Evolutionary conservation across 2,113 vertebrate genomes (phyloP).

Genomic region (Hassar affinis): DNA sequence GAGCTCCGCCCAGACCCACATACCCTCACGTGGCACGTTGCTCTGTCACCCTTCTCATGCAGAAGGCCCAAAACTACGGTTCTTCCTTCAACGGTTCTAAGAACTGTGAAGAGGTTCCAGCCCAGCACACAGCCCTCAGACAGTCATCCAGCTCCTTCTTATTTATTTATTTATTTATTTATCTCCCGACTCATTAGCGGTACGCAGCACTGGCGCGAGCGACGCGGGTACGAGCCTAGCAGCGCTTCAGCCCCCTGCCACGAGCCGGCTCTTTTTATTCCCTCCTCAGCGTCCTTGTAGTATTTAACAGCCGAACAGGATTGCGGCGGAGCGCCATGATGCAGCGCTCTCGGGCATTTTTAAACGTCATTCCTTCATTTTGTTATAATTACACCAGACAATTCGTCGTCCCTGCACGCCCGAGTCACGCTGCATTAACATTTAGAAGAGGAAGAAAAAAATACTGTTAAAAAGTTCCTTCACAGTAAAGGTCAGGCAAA

Average conservation of each 20-base stretch:
- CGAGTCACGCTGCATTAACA: conserved; percentile 2
- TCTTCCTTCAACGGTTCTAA: too few species aligned
- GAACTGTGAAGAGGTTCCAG: too few species aligned
- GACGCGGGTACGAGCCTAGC: too few species aligned
- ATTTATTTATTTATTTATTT: too few species aligned
- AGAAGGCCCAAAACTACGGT: too few species aligned
- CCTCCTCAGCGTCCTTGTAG: conserved; percentile 17
- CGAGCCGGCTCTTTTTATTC: background rate
- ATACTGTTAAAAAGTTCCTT: background rate
- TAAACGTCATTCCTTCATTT: conserved; percentile 3
- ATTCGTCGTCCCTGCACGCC: background rate
- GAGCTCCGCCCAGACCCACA: too few species aligned
- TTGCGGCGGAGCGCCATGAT: background rate
- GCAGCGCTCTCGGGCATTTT: background rate
- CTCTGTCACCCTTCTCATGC: too few species aligned
- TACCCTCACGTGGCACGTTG: too few species aligned
- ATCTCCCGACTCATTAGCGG: too few species aligned
- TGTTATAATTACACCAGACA: background rate
- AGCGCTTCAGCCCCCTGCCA: background rate
- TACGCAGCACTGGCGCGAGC: background rate
- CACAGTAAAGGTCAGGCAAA: conserved; percentile 7
- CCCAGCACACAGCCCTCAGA: too few species aligned
- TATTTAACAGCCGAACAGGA: conserved; percentile 9
- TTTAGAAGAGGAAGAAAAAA: background rate
- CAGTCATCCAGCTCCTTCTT: too few species aligned